Base-by-base conservation (phyloP, 2,888 invertebrate species). In the Synergus japonicus region DNA sequence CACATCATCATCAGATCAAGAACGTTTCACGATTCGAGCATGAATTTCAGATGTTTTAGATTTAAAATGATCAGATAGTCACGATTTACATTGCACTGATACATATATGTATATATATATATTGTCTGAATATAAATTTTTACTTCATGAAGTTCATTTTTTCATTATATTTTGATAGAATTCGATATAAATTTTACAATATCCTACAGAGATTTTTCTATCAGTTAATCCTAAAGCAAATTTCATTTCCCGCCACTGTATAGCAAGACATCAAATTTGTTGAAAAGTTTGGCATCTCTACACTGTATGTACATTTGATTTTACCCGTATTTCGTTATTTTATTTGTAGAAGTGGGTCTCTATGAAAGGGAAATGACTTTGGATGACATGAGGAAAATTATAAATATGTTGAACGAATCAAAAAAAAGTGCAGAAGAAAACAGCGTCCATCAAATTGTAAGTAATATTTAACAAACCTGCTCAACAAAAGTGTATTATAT, bases 321-420 rank as follows among this genome's bases (percentile, higher is more conserved):
- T 18, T 18, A 18, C 9, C 15, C 10, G 10, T 18, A 54, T n/a
- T 54, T 58, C 18, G 18, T 58, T 58, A 4, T 58, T 63, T 63
- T 29, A 29, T 43, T 83, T 79, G 4, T 41, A 82, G 82, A 60
- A 9, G 58, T n/a, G 13, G 85, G 82, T 4, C 76, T 89, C 78
- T 86, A 85, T 10, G 89, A 90, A 4, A 77, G 83, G 0, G 82
- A 82, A 4, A 84, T 87, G 81, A n/a, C 69, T 0, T 78, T 78
- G 0, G 18, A 78, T 0, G 63, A 89, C 7, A 90, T 90, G 90
- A 83, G 83, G 80, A 0, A 79, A 0, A 12, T 88, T 12, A 44
- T 90, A 0, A 22, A 63, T 4, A 76, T 79, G 3, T 49, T 90
- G 15, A 83, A 85, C 4, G 85, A 85, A 60, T 89, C 89, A 4